phyloP scores from a whole-genome alignment of 2,113 vertebrate species.

The Triplophysa rosa region DNA sequence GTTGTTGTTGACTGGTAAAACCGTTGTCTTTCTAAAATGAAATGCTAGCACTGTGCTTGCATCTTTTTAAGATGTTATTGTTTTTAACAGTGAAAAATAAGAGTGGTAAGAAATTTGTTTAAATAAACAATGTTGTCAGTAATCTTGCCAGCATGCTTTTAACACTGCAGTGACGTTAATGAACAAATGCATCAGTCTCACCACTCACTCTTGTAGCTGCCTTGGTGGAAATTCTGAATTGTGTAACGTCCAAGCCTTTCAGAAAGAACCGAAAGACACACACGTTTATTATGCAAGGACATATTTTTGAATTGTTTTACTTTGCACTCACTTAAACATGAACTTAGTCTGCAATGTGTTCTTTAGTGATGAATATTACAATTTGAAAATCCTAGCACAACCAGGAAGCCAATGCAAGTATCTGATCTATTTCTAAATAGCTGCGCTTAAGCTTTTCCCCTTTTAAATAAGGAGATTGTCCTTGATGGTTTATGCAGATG shows the following conservation, averaged over 20 bases:
- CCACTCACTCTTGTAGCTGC: conserved; percentile 30
- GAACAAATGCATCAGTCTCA: conserved; percentile 50
- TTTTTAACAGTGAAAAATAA: conserved; percentile 19
- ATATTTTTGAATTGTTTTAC: conserved; percentile 15
- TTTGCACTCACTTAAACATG: background rate
- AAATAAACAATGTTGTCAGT: conserved; percentile 46
- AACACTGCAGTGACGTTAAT: conserved; percentile 46
- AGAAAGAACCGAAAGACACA: conserved; percentile 21
- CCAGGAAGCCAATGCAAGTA: too few relatives aligned
- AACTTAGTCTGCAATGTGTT: background rate
- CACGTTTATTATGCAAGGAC: conserved; percentile 21
- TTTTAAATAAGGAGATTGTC: too few relatives aligned
- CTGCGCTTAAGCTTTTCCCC: too few relatives aligned
- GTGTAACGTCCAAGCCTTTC: conserved; percentile 34
- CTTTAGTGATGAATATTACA: background rate
- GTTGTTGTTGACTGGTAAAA: background rate
- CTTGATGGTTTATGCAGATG: too few relatives aligned
- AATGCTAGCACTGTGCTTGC: background rate
- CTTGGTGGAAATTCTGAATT: conserved; percentile 32
- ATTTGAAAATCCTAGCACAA: conserved; percentile 11
- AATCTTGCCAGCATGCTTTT: conserved; percentile 52
- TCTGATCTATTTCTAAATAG: too few relatives aligned
- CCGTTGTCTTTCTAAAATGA: background rate
- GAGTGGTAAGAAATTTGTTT: conserved; percentile 41
- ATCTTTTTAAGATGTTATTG: conserved; percentile 10